Evolutionary conservation across 2,113 vertebrate species (phyloP), one percentile per base, ranked within the genome.

Genomic region (Platysteira castanea): DNA sequence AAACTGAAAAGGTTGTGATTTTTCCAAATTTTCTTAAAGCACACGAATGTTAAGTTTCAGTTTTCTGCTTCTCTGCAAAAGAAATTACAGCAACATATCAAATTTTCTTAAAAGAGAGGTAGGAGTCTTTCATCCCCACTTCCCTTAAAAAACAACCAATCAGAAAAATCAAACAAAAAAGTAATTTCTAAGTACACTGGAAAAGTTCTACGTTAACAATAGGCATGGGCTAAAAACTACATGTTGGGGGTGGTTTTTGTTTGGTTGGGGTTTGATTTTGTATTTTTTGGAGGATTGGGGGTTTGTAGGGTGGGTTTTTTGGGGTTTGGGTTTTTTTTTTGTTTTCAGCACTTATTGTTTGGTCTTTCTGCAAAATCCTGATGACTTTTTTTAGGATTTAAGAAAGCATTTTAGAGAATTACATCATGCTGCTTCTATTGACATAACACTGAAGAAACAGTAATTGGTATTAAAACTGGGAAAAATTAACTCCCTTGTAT

Each of bases 241-340:
- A 7, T 24, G 0, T 47, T 74, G 15, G 20, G 16, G 3, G 1
- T 13, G 46, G 2, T 2, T 49, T 46, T 30, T 54, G 15, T 13
- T 63, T 71, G 27, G 1, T 19, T 85, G 30, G 9, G 2, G 26
- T 65, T 67, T 37, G 23, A 6, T 14, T 69, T 64, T 65, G 4
- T 50, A 2, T 20, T 39, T 20, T 39, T 33, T 19, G 4, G 7
- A 42, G 17, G 30, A 6, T 11, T 44, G 42, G 15, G 16, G 4
- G 8, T 63, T 69, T 30, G 3, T 59, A 13, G 20, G 11, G 24
- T 69, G 17, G 28, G 5, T 13, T 83, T 70, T 28, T 37, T 15
- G 13, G 41, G 9, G 3, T 10, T 41, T n/a, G 2, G 31, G 5
- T 1, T 33, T 41, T 15, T 22, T 11, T 37, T 24, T 30, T 27